phyloP scores from a whole-genome alignment of 2,113 vertebrate genomes.

The Brachyhypopomus gauderio region DNA sequence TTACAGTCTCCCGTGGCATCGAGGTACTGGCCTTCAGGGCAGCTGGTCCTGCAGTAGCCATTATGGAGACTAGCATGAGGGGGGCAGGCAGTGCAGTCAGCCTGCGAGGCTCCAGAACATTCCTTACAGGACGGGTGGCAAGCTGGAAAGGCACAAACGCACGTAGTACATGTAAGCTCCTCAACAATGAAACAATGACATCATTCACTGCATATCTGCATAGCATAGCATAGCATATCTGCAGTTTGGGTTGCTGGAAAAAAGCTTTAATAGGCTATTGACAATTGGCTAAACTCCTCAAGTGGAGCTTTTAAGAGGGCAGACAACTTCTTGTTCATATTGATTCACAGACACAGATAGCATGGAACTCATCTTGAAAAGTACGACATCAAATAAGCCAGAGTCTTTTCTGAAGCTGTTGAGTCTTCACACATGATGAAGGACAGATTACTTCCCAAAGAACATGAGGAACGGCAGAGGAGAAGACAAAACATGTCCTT shows the following conservation, averaged over 20 bases:
- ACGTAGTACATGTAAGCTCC: background rate
- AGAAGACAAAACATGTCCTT: slow-evolving; percentile 48
- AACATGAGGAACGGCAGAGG: background rate
- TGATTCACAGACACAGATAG: background rate
- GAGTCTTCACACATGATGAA: no score
- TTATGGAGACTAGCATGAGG: slow-evolving; percentile 63
- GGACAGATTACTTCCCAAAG: background rate
- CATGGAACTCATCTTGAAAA: background rate
- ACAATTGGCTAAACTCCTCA: background rate
- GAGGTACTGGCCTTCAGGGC: slow-evolving; percentile 78
- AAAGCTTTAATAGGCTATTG: background rate
- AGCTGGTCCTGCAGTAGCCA: slow-evolving; percentile 76
- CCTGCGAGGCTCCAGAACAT: slow-evolving; percentile 72
- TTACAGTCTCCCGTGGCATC: slow-evolving; percentile 77
- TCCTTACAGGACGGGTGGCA: slow-evolving; percentile 82
- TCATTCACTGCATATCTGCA: no score
- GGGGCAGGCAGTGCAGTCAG: slow-evolving; percentile 77
- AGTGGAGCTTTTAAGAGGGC: background rate
- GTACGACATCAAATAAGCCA: background rate
- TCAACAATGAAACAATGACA: no score
- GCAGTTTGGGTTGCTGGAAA: slow-evolving; percentile 16
- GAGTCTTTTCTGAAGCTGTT: background rate
- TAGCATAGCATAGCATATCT: no score
- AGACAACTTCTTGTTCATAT: background rate
- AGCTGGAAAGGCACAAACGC: slow-evolving; percentile 59